These are phyloP conservation scores for Stegostoma tigrinum DNA, from an alignment of 2,113 vertebrate species.

Conservation along the genomic window DNA sequence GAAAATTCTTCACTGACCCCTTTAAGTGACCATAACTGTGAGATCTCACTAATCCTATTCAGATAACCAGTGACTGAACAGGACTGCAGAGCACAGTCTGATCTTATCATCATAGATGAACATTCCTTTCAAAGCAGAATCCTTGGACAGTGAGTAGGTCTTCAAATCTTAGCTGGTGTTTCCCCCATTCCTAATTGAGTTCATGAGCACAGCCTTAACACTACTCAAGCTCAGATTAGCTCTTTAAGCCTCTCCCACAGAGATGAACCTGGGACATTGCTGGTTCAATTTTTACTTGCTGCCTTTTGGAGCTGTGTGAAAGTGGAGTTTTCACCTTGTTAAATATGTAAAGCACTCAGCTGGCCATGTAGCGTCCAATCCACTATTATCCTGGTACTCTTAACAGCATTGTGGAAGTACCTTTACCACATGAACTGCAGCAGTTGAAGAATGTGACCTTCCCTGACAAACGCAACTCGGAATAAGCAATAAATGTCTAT, in stretches of 20 bases:
- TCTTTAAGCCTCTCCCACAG: background rate
- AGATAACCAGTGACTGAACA: background rate
- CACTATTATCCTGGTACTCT: background rate
- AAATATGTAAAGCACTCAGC: background rate
- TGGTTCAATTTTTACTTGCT: background rate
- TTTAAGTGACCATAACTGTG: background rate
- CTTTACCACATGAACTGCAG: background rate
- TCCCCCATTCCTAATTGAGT: background rate
- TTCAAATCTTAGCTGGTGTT: background rate
- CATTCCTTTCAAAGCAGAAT: background rate
- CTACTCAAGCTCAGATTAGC: background rate
- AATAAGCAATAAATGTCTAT: background rate
- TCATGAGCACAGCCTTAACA: background rate
- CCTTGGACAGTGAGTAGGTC: background rate
- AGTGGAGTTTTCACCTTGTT: background rate
- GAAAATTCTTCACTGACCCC: background rate
- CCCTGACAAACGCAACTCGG: background rate
- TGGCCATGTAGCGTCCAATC: background rate
- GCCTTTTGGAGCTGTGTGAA: background rate
- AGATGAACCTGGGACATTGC: background rate
- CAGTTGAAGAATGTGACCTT: background rate
- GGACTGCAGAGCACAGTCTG: background rate
- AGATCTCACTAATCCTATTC: background rate
- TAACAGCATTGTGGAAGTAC: background rate
- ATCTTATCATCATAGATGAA: background rate